These are phyloP conservation scores for Mirza zaza DNA, from an alignment of 2,113 vertebrate genomes.

Conservation along the genomic window DNA sequence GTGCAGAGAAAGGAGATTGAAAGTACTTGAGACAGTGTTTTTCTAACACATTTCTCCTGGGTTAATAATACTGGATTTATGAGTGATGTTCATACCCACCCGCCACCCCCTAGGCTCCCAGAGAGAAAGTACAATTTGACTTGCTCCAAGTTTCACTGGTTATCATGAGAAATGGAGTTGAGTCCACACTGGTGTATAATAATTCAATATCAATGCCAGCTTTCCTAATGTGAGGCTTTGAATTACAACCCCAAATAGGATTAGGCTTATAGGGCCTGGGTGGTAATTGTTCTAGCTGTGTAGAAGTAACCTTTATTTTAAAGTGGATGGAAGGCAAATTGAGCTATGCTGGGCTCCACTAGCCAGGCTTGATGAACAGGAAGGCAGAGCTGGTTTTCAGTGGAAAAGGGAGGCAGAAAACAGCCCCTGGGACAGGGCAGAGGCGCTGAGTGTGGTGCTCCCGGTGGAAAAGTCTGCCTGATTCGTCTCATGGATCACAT, in stretches of 20 bases:
- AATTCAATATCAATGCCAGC: neutral
- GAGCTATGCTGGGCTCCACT: neutral
- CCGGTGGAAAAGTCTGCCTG: neutral
- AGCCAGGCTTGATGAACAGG: neutral
- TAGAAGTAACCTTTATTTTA: neutral
- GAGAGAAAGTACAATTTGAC: neutral
- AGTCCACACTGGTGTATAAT: fast-evolving
- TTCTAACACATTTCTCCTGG: neutral
- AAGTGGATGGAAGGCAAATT: neutral
- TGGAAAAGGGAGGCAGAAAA: neutral
- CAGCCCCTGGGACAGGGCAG: fast-evolving
- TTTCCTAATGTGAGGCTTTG: neutral
- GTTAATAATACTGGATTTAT: neutral
- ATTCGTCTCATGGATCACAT: neutral
- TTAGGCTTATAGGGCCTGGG: neutral
- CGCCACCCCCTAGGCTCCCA: neutral
- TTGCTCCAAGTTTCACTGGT: neutral
- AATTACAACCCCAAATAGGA: neutral
- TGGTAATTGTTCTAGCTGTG: fast-evolving
- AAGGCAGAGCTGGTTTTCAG: neutral
- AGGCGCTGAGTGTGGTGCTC: neutral
- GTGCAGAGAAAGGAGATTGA: neutral
- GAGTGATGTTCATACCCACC: neutral
- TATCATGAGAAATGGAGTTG: neutral
- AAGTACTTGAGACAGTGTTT: neutral